Percentiles rank a stretch among this genome's conserved stretches.
Conservation (phyloP, 1,140 invertebrate species). For the Sminthurides bifidus region DNA sequence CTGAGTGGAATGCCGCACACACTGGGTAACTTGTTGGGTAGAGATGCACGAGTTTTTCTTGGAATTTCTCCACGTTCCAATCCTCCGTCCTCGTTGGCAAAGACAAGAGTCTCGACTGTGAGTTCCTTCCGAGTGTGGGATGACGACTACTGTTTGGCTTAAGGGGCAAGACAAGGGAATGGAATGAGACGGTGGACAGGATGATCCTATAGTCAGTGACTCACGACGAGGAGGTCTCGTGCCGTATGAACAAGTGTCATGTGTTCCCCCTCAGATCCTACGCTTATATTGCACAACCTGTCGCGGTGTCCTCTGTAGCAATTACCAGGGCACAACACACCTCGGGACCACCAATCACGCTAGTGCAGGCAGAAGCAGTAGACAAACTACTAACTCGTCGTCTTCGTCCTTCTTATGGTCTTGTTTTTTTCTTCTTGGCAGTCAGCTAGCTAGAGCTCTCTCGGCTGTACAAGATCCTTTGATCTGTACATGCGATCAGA, state of each 20-base stretch:
- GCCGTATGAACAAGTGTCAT: constrained; percentile 27
- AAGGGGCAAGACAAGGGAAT: neutral
- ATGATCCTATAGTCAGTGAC: neutral
- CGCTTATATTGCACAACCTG: constrained; percentile 31
- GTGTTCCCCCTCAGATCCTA: constrained; percentile 23
- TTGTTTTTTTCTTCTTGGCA: neutral
- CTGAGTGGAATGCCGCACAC: too few species aligned
- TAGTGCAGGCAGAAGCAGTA: constrained; percentile 21
- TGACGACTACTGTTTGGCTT: neutral
- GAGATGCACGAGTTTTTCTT: too few species aligned
- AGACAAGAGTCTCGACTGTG: too few species aligned
- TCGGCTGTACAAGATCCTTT: constrained; percentile 6
- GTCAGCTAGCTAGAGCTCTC: neutral
- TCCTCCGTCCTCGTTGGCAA: too few species aligned
- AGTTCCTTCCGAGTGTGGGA: neutral
- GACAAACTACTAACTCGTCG: neutral
- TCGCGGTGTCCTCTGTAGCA: constrained; percentile 31
- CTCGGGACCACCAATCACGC: constrained; percentile 31
- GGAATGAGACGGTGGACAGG: neutral
- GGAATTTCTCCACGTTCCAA: too few species aligned
- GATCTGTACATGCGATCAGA: neutral
- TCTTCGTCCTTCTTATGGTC: neutral
- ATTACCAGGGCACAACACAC: constrained; percentile 29
- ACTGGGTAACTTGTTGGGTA: too few species aligned
- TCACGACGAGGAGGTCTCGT: constrained; percentile 11